These are phyloP conservation scores for Bungarus multicinctus DNA, from an alignment of 2,113 vertebrate genomes.

Conservation along the genomic window DNA sequence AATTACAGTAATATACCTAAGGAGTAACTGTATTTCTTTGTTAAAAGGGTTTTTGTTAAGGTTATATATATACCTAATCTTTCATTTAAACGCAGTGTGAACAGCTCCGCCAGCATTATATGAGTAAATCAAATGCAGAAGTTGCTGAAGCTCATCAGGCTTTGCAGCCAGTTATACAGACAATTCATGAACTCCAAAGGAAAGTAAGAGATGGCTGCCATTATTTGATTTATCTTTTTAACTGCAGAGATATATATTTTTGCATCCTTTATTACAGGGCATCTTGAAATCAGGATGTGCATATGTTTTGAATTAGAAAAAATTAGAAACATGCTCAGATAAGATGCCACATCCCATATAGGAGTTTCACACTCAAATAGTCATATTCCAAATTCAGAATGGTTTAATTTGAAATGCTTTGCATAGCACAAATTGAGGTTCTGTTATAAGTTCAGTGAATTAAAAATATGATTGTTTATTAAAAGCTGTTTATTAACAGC, in stretches of 20 bases:
- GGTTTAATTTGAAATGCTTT: not conserved
- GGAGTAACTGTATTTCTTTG: not conserved
- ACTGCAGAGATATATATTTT: not conserved
- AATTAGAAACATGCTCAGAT: not conserved
- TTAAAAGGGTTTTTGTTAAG: not conserved
- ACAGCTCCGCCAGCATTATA: conserved; percentile 93
- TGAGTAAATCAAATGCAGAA: conserved; percentile 95
- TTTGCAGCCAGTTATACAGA: conserved; percentile 87
- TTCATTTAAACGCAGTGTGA: conserved; percentile 74
- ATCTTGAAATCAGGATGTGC: not conserved
- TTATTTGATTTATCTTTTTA: not conserved
- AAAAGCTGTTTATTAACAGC: not conserved
- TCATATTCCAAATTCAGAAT: not conserved
- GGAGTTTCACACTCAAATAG: not conserved
- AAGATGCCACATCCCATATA: not conserved
- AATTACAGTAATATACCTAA: not conserved
- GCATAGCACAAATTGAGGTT: not conserved
- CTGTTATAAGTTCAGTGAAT: not conserved
- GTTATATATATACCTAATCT: not conserved
- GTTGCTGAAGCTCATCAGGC: conserved; percentile 85
- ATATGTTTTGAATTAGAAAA: not conserved
- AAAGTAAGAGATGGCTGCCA: conserved; percentile 71
- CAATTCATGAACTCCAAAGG: conserved; percentile 86
- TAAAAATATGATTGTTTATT: not conserved
- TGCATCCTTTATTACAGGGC: not conserved